Evolutionary conservation across 1,140 invertebrate genomes (phyloP), one percentile per base, ranked within the genome.

Genomic region (Alviniconcha marisindica): DNA sequence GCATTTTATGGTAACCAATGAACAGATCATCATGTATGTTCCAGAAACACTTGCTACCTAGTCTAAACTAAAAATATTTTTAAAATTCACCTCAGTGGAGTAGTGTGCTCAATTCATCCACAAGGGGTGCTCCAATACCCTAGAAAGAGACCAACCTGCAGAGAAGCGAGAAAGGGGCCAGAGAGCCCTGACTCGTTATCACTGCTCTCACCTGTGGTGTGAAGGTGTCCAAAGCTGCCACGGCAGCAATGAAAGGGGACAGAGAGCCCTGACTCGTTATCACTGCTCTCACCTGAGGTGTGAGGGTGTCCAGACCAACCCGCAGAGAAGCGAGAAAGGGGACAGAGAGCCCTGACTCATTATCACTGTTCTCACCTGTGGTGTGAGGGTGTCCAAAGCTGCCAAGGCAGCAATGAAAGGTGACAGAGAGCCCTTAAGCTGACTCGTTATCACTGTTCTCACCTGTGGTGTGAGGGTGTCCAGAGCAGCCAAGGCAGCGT

Each of bases 271-370:
- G 44, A 5, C 18, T n/a, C n/a, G n/a, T n/a, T n/a, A n/a, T n/a
- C n/a, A n/a, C n/a, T n/a, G n/a, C n/a, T n/a, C 60, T 80, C 44
- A 91, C 89, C 84, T 91, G 89, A 76, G 85, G 87, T 21, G 92
- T 94, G 14, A 94, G 90, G 12, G 93, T 94, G 84, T 94, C 90
- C 42, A 94, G 87, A 66, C 93, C 93, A 79, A 91, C 84, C n/a
- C n/a, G n/a, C 31, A 93, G 73, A 76, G 93, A 92, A 69, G 92
- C 87, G 79, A 93, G 3, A 93, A 87, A 73, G 92, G 91, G 3
- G 93, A 93, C 71, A 93, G 89, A 66, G 93, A 48, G 44, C 18
- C 7, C 5, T 48, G 44, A 5, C 18, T n/a, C n/a, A n/a, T n/a
- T n/a, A n/a, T n/a, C n/a, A n/a, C n/a, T n/a, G n/a, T n/a, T n/a